These are phyloP conservation scores for Aspidapion aeneum DNA, from an alignment of 2,888 invertebrate genomes.

Conservation along the genomic window DNA sequence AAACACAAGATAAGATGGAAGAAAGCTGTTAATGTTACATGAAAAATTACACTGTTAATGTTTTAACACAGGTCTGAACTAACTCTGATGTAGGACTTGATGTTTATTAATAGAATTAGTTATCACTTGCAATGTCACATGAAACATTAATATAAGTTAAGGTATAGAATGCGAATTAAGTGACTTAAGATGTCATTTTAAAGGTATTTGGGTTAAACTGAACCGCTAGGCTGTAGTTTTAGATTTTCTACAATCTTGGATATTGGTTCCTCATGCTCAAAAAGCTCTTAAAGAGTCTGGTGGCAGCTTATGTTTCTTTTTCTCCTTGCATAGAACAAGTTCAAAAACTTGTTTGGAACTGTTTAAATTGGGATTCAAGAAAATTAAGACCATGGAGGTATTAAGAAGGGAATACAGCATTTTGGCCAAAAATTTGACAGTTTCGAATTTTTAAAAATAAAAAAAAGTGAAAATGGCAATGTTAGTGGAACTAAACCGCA, in stretches of 20 bases:
- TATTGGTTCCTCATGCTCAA: constrained; percentile 76
- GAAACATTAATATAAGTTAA: too few species aligned
- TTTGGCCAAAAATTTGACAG: constrained; percentile 60
- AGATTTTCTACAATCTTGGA: constrained; percentile 95
- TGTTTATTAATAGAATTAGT: too few species aligned
- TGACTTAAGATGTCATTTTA: too few species aligned
- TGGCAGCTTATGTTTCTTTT: constrained; percentile 90
- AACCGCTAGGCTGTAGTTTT: constrained; percentile 81
- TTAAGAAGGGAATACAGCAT: constrained; percentile 76
- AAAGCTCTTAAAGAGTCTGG: constrained; percentile 74
- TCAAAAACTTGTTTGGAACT: constrained; percentile 77
- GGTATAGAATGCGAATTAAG: too few species aligned
- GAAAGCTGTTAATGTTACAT: background rate
- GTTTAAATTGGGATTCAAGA: constrained; percentile 71
- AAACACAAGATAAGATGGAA: background rate
- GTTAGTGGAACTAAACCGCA: too few species aligned
- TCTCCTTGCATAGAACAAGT: constrained; percentile 99
- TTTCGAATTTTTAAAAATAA: constrained; percentile 64
- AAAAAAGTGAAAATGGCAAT: constrained; percentile 34
- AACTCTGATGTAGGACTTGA: too few species aligned
- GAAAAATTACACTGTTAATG: too few species aligned
- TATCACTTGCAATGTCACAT: too few species aligned
- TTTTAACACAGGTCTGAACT: too few species aligned
- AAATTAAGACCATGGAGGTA: constrained; percentile 84
- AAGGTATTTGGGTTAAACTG: constrained; percentile 76